Evolutionary conservation across 1,140 invertebrate species (phyloP).

Genomic region (Anoplophora glabripennis): DNA sequence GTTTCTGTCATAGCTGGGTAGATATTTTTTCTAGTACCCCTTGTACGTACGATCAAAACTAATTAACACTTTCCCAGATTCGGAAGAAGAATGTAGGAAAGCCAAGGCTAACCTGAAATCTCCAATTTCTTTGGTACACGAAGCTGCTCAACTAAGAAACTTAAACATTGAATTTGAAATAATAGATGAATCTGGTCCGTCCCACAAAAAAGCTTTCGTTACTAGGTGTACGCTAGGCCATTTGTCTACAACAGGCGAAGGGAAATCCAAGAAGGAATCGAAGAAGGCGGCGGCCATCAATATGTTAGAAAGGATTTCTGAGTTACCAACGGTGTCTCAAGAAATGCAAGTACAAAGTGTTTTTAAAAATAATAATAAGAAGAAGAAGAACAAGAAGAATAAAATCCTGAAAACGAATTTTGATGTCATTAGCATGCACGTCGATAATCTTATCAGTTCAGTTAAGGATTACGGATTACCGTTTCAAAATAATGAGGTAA

Average conservation of each 20-base stretch:
- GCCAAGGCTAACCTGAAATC: constrained; percentile 33
- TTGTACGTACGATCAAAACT: neutral
- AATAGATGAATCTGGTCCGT: constrained; percentile 29
- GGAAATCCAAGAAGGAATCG: constrained; percentile 40
- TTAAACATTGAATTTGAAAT: constrained; percentile 34
- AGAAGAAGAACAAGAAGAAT: constrained; percentile 32
- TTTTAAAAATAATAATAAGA: constrained; percentile 9
- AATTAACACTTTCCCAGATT: constrained; percentile 14
- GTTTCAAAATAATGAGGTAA: neutral
- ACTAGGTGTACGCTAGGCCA: constrained; percentile 33
- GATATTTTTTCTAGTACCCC: no score
- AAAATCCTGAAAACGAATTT: constrained; percentile 34
- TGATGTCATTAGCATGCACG: constrained; percentile 27
- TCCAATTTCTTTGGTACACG: constrained; percentile 36
- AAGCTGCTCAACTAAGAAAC: constrained; percentile 30
- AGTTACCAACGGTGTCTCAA: constrained; percentile 21
- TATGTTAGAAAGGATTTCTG: constrained; percentile 29
- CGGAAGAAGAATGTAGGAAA: constrained; percentile 27
- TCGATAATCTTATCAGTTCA: constrained; percentile 27
- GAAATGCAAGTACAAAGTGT: constrained; percentile 18
- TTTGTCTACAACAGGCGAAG: constrained; percentile 27
- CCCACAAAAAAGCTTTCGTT: constrained; percentile 36
- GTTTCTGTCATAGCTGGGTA: neutral
- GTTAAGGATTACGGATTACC: constrained; percentile 12
- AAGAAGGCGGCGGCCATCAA: constrained; percentile 36